Conservation (phyloP, 92 coral and sea anemone species). For the Plumapathes pennacea region DNA sequence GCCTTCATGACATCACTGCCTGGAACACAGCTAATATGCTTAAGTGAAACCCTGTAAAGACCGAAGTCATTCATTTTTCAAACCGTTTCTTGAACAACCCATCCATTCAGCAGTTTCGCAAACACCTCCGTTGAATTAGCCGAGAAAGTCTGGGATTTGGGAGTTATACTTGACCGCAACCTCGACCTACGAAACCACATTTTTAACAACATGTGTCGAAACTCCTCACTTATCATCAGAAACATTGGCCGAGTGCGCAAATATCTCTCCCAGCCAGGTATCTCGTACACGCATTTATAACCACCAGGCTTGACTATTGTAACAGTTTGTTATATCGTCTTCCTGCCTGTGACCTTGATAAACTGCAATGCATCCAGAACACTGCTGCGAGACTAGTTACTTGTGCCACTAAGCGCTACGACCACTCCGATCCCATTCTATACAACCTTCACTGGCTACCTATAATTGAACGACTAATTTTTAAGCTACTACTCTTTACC, state of each 20-base stretch:
- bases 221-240: too few relatives aligned
- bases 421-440: too few relatives aligned
- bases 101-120: not conserved
- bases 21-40: not conserved
- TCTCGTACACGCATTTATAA: not conserved
- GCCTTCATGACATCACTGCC: not conserved
- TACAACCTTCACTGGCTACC: too few relatives aligned
- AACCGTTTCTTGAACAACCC: not conserved
- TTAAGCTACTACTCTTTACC: too few relatives aligned
- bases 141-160: not conserved
- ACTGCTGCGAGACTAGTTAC: too few relatives aligned
- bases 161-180: not conserved
- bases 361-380: too few relatives aligned
- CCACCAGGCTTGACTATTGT: not conserved
- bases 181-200: not conserved
- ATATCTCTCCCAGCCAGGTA: not conserved
- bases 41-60: not conserved
- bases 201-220: not conserved
- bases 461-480: too few relatives aligned
- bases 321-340: constrained; percentile 1
- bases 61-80: not conserved
- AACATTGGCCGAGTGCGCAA: not conserved
- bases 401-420: too few relatives aligned
- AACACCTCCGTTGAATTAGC: not conserved
- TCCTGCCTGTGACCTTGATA: too few relatives aligned